Evolutionary conservation across 2,113 vertebrate genomes (phyloP).

Genomic region (Lagopus muta): DNA sequence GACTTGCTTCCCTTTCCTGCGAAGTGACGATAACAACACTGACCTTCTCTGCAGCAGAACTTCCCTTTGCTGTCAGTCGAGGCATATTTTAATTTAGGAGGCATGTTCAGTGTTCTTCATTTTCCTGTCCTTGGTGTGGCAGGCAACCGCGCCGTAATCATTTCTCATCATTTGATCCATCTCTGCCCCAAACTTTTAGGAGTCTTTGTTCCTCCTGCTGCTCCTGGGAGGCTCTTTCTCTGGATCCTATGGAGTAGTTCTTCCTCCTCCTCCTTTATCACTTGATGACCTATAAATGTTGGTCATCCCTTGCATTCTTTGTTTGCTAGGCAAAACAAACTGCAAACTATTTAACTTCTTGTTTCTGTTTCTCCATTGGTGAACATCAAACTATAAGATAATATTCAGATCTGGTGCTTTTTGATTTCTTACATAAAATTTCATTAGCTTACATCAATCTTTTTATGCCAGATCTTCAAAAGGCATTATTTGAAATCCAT

Average conservation of each 20-base stretch:
- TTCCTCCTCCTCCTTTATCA: not conserved
- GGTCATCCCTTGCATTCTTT: not conserved
- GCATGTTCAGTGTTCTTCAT: not conserved
- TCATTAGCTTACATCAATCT: not conserved
- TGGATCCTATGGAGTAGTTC: not conserved
- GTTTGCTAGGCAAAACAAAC: not conserved
- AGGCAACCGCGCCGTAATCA: not conserved
- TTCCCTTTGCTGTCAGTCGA: constrained; percentile 47
- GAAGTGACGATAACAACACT: not conserved
- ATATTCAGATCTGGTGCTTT: not conserved
- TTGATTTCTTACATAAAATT: not conserved
- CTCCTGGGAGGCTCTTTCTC: not conserved
- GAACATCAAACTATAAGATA: not conserved
- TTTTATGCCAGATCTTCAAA: not conserved
- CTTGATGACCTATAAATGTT: not conserved
- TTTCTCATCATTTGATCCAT: not conserved
- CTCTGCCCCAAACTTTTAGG: not conserved
- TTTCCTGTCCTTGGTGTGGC: not conserved
- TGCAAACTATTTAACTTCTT: not conserved
- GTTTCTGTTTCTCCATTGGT: not conserved
- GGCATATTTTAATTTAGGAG: constrained; percentile 22
- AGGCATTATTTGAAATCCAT: not conserved
- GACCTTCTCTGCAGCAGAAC: constrained; percentile 34
- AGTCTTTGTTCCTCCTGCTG: not conserved
- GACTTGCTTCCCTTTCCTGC: constrained; percentile 54